phyloP scores from a whole-genome alignment of 2,797 vertebrate species.

The Orientallactaga sibirica region DNA sequence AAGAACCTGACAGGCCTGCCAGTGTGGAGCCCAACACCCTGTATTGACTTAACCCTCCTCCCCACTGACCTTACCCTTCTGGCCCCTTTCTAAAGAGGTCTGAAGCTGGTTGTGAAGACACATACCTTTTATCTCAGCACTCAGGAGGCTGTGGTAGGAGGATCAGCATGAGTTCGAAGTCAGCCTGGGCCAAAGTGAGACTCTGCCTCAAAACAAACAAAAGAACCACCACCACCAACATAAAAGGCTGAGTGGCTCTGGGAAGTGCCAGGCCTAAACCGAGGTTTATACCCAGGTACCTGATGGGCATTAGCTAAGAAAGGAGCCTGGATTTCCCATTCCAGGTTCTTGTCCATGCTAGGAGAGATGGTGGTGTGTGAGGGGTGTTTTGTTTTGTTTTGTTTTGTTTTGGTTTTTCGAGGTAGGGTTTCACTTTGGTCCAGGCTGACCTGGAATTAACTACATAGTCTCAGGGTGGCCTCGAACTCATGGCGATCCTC shows the following conservation, averaged over 20 bases:
- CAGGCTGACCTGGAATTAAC: no score
- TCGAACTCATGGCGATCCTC: no score
- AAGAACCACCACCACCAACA: not conserved
- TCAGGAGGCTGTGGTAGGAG: no score
- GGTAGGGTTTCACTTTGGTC: no score
- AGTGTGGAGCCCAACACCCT: constrained; percentile 1
- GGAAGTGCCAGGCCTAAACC: not conserved
- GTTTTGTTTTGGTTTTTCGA: no score
- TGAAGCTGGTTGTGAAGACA: no score
- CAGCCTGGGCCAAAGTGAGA: no score
- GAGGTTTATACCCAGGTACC: not conserved
- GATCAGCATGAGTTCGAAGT: no score
- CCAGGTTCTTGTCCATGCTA: no score
- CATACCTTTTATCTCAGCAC: no score
- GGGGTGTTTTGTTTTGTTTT: no score
- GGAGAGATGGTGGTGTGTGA: not conserved
- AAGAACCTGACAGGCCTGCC: not conserved
- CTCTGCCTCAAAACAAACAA: not conserved
- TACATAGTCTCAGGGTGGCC: no score
- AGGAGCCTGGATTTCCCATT: not conserved
- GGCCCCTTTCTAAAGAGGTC: constrained; percentile 30
- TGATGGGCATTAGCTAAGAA: not conserved
- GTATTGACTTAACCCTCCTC: not conserved
- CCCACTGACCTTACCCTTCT: not conserved
- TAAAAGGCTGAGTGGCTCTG: not conserved